Conservation (phyloP, 1,140 invertebrate species). For the Diorhabda carinulata region DNA sequence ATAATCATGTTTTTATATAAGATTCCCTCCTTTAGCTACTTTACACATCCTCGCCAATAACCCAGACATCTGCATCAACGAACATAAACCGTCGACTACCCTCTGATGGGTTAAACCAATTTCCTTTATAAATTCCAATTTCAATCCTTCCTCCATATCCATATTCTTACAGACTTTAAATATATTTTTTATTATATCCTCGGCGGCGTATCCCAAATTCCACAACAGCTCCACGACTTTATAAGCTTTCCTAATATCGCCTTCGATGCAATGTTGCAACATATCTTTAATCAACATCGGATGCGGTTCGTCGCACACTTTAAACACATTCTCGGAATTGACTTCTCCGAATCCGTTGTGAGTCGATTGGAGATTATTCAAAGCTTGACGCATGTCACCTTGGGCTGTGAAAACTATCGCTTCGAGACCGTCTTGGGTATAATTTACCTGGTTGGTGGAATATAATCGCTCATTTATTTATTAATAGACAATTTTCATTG, state of each 20-base stretch:
- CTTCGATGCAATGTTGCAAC: slow-evolving; percentile 77
- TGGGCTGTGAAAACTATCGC: slow-evolving; percentile 97
- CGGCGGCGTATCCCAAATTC: slow-evolving; percentile 90
- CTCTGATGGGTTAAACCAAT: slow-evolving; percentile 89
- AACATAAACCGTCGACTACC: slow-evolving; percentile 83
- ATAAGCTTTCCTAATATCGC: slow-evolving; percentile 84
- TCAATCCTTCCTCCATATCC: slow-evolving; percentile 73
- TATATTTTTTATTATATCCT: slow-evolving; percentile 94
- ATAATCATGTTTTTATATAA: background rate
- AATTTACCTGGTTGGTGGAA: slow-evolving; percentile 57
- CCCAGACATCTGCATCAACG: slow-evolving; percentile 86
- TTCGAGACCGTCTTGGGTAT: slow-evolving; percentile 91
- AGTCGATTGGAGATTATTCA: slow-evolving; percentile 98
- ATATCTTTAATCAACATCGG: slow-evolving; percentile 90
- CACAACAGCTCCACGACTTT: slow-evolving; percentile 83
- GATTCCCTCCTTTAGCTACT: slow-evolving; percentile 14
- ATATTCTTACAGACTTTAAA: slow-evolving; percentile 90
- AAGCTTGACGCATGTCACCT: slow-evolving; percentile 94
- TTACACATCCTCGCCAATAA: slow-evolving; percentile 78
- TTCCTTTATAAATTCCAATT: slow-evolving; percentile 88
- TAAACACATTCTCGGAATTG: slow-evolving; percentile 96
- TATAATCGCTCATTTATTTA: background rate
- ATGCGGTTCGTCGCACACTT: slow-evolving; percentile 99
- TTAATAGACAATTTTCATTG: no score
- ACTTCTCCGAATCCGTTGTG: slow-evolving; percentile 91